These are phyloP conservation scores for Megastigmus dorsalis DNA, from an alignment of 2,888 invertebrate species.

Conservation along the genomic window DNA sequence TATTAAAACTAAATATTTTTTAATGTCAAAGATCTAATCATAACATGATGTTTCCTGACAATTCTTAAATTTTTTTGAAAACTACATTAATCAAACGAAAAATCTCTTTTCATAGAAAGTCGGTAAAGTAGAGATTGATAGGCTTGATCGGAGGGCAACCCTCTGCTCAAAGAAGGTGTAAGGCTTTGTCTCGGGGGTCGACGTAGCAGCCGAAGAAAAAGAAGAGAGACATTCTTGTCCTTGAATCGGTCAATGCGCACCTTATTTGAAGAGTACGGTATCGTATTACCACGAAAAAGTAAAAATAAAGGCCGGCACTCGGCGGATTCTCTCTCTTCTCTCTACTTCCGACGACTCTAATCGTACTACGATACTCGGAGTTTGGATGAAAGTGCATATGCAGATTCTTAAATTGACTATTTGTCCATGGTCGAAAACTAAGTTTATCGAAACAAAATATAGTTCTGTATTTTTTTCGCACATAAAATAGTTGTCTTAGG, in stretches of 20 bases:
- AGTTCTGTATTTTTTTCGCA: too few species aligned
- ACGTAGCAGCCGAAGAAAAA: constrained; percentile 23
- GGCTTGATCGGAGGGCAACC: not conserved
- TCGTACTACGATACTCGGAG: not conserved
- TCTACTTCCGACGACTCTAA: not conserved
- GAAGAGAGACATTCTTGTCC: constrained; percentile 52
- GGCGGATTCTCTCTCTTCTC: not conserved
- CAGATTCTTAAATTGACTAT: too few species aligned
- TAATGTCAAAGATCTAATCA: too few species aligned
- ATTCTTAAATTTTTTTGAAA: too few species aligned
- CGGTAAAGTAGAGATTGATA: constrained; percentile 22
- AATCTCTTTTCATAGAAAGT: too few species aligned
- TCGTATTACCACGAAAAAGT: constrained; percentile 51
- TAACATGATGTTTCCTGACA: too few species aligned
- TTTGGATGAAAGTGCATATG: too few species aligned
- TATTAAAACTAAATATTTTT: too few species aligned
- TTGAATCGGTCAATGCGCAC: constrained; percentile 52
- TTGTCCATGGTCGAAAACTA: too few species aligned
- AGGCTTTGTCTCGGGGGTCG: constrained; percentile 25
- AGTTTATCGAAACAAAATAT: too few species aligned
- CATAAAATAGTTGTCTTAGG: too few species aligned
- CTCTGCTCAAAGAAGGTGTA: constrained; percentile 10
- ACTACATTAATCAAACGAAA: too few species aligned
- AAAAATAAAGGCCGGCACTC: constrained; percentile 36
- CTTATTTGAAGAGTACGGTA: constrained; percentile 54